Conservation (phyloP, 2,797 vertebrate species). For the Ptychadena robeensis region DNA sequence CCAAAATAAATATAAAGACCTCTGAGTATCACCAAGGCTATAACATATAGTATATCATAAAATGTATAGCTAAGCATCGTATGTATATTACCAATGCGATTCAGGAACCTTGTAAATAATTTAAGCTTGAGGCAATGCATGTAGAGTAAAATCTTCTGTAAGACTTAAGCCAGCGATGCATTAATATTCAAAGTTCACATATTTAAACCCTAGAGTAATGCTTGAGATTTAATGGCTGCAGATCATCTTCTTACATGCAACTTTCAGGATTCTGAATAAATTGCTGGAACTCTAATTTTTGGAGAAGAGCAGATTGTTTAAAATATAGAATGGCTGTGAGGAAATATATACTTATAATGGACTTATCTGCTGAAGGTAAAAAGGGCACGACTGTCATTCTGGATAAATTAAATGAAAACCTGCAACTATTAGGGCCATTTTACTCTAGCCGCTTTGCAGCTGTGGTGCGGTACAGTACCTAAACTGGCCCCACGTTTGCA, state of each 20-base stretch:
- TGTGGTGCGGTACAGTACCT: no score
- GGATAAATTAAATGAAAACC: background rate
- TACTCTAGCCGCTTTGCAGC: no score
- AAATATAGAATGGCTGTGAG: background rate
- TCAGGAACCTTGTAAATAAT: constrained; percentile 34
- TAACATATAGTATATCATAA: constrained; percentile 18
- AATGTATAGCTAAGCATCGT: constrained; percentile 23
- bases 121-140: constrained; percentile 35
- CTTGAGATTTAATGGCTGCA: constrained; percentile 42
- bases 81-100: constrained; percentile 16
- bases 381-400: background rate
- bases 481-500: no score
- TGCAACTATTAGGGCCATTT: background rate
- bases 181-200: constrained; percentile 51
- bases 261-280: constrained; percentile 27
- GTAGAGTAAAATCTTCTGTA: constrained; percentile 27
- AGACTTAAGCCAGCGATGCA: constrained; percentile 37
- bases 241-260: constrained; percentile 37
- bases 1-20: constrained; percentile 27
- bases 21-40: constrained; percentile 12
- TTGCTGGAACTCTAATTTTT: constrained; percentile 24
- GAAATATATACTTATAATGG: background rate
- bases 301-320: background rate
- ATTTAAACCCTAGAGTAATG: constrained; percentile 46
- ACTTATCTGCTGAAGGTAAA: background rate